Conservation (phyloP, 2,888 invertebrate genomes). For the Cheilosia scutellata region DNA sequence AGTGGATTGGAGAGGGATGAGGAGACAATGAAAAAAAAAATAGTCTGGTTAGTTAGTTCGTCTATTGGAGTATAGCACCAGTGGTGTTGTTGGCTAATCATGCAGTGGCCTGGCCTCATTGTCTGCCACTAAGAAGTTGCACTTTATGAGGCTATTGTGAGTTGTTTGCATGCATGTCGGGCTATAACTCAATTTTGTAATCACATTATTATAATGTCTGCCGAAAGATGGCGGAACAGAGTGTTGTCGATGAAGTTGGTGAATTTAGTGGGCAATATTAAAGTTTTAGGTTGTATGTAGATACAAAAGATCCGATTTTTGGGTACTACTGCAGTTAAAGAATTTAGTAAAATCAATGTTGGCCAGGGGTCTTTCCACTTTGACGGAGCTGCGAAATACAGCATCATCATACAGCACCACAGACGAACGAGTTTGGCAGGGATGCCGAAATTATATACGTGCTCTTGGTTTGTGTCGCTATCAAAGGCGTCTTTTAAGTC, state of each 20-base stretch:
- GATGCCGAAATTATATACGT: too few relatives aligned
- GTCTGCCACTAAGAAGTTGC: constrained; percentile 33
- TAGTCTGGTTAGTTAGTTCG: constrained; percentile 14
- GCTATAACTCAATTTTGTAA: constrained; percentile 31
- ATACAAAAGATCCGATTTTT: too few relatives aligned
- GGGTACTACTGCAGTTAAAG: too few relatives aligned
- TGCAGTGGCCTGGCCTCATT: constrained; percentile 38
- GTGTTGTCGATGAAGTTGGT: neutral
- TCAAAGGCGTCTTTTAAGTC: too few relatives aligned
- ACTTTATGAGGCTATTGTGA: constrained; percentile 40
- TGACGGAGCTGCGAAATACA: too few relatives aligned
- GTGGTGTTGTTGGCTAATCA: constrained; percentile 34
- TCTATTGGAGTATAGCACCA: neutral
- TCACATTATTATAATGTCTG: constrained; percentile 35
- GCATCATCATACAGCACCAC: too few relatives aligned
- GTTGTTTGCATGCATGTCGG: constrained; percentile 21
- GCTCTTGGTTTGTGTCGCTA: too few relatives aligned
- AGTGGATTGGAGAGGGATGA: constrained; percentile 24
- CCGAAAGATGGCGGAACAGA: neutral
- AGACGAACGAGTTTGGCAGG: too few relatives aligned
- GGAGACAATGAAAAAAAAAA: neutral
- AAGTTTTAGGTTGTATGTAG: neutral
- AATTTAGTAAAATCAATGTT: too few relatives aligned
- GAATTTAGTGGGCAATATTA: neutral
- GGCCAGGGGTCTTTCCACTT: too few relatives aligned